phyloP scores from a whole-genome alignment of 2,797 vertebrate species.

The Gouania willdenowi region DNA sequence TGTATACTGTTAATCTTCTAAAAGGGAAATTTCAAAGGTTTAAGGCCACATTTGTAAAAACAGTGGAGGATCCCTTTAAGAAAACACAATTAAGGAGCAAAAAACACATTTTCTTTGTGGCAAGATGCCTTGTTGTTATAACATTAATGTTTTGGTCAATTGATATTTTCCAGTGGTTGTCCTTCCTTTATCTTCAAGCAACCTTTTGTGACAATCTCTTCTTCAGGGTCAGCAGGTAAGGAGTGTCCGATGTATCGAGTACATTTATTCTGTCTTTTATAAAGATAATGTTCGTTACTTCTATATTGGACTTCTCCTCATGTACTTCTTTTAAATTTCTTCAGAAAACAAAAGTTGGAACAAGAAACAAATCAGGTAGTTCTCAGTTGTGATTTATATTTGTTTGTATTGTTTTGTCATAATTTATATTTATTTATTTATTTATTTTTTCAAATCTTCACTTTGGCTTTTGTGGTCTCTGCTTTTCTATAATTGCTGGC shows the following conservation, averaged over 20 bases:
- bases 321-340: constrained; percentile 4
- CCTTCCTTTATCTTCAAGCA: constrained; percentile 83
- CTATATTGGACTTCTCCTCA: not conserved
- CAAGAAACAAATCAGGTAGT: constrained; percentile 86
- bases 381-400: not conserved
- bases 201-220: constrained; percentile 77
- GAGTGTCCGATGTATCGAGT: not conserved
- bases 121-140: too few species aligned
- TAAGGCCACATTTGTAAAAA: too few species aligned
- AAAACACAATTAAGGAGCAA: too few species aligned
- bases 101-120: too few species aligned
- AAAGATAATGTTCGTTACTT: too few species aligned
- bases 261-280: not conserved
- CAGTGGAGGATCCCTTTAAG: too few species aligned
- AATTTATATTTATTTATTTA: constrained; percentile 49
- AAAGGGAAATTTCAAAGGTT: too few species aligned
- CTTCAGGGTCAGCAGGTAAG: constrained; percentile 73
- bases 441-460: constrained; percentile 43
- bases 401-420: constrained; percentile 31
- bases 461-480: constrained; percentile 66
- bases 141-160: not conserved
- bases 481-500: constrained; percentile 32
- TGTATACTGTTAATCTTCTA: too few species aligned
- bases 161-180: constrained; percentile 68
- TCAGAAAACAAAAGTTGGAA: constrained; percentile 84